Evolutionary conservation across 2,888 invertebrate genomes (phyloP).

Genomic region (Ellobium chinense): DNA sequence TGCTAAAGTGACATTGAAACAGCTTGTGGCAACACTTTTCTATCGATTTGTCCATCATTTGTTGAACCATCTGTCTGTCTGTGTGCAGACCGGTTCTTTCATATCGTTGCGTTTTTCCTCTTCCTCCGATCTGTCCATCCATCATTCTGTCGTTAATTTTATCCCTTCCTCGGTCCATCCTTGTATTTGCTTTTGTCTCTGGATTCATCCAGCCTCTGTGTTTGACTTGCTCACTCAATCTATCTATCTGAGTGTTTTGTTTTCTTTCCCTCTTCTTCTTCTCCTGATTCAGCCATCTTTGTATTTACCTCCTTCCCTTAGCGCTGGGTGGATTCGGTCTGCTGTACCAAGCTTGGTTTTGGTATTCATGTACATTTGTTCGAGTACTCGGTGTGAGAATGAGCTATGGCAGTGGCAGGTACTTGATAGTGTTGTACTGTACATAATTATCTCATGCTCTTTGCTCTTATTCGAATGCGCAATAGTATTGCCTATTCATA

Average conservation of each 20-base stretch:
- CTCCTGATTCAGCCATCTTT: conserved; percentile 19
- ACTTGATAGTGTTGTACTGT: too few species aligned
- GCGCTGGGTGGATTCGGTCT: too few species aligned
- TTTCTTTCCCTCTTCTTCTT: conserved; percentile 21
- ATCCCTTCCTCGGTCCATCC: neutral
- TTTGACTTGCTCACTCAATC: neutral
- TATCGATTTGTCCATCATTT: neutral
- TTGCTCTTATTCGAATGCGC: too few species aligned
- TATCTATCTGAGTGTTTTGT: neutral
- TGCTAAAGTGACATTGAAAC: too few species aligned
- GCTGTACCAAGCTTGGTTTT: too few species aligned
- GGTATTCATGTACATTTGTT: too few species aligned
- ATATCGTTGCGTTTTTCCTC: neutral
- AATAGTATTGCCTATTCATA: too few species aligned
- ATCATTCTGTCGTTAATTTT: neutral
- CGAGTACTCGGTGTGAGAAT: too few species aligned
- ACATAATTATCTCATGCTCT: too few species aligned
- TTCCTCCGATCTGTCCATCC: conserved; percentile 12
- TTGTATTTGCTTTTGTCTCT: conserved; percentile 16
- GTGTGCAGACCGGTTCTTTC: neutral
- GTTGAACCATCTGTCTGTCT: neutral
- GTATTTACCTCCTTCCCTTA: conserved; percentile 22
- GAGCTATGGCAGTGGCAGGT: too few species aligned
- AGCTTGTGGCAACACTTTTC: too few species aligned
- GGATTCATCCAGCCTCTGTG: too few species aligned